Percentiles rank a stretch among this genome's conserved stretches.
Evolutionary conservation across 2,797 vertebrate species (phyloP).

Genomic region (Channa striata): DNA sequence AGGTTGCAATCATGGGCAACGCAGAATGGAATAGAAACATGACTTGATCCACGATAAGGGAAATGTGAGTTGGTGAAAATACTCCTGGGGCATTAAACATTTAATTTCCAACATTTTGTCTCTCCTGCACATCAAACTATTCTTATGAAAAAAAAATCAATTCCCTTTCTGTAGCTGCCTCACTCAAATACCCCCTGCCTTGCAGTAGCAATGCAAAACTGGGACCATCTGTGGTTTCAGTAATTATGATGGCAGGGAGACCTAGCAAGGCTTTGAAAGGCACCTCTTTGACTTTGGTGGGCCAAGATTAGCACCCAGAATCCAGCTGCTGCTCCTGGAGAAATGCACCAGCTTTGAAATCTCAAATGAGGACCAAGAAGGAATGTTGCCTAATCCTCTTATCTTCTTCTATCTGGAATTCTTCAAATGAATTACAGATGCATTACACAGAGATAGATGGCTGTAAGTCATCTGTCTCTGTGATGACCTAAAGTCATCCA

Average conservation of each 20-base stretch:
- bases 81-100: conserved; percentile 47
- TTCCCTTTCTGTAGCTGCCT: conserved; percentile 47
- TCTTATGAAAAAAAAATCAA: conserved; percentile 41
- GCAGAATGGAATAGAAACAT: conserved; percentile 10
- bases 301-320: conserved; percentile 71
- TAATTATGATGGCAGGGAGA: conserved; percentile 72
- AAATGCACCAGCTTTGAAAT: conserved; percentile 73
- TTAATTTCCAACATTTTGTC: conserved; percentile 55
- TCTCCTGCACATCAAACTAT: conserved; percentile 60
- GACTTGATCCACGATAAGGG: conserved; percentile 49
- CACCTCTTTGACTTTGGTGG: conserved; percentile 71
- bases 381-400: conserved; percentile 65
- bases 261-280: conserved; percentile 70
- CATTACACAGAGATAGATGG: too few relatives aligned
- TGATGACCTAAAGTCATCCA: too few relatives aligned
- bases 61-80: conserved; percentile 29
- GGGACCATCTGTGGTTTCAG: conserved; percentile 69
- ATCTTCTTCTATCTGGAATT: conserved; percentile 68
- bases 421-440: conserved; percentile 30
- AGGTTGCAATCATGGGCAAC: conserved; percentile 5
- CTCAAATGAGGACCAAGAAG: conserved; percentile 68
- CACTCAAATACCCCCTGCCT: conserved; percentile 49
- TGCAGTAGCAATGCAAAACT: conserved; percentile 61
- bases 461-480: too few relatives aligned
- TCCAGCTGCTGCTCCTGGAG: conserved; percentile 64